Evolutionary conservation across 2,797 vertebrate genomes (phyloP).

Genomic region (Melanotaenia trifasciata): DNA sequence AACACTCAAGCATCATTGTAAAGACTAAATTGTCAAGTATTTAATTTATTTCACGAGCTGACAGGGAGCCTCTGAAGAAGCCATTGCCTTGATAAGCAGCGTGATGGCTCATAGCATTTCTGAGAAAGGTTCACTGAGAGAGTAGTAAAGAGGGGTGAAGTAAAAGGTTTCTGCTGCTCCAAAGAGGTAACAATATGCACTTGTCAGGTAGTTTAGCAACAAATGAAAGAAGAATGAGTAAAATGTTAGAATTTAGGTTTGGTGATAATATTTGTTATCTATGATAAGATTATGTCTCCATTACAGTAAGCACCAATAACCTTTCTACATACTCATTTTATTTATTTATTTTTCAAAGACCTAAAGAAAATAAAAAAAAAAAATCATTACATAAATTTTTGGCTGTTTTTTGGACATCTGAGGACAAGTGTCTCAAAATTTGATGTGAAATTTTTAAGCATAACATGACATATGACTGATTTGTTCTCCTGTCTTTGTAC

Average conservation of each 20-base stretch:
- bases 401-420: no score
- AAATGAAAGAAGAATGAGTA: neutral
- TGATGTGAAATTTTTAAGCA: no score
- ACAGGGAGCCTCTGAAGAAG: constrained; percentile 39
- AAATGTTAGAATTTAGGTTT: neutral
- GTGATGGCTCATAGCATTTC: constrained; percentile 43
- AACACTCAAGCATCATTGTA: constrained; percentile 9
- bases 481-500: neutral
- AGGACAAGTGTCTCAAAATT: no score
- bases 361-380: no score
- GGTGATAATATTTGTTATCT: neutral
- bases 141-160: neutral
- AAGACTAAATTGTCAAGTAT: constrained; percentile 42
- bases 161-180: constrained; percentile 10
- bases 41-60: constrained; percentile 40
- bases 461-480: no score
- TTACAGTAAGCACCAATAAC: no score
- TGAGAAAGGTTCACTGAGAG: constrained; percentile 25
- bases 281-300: no score
- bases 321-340: no score
- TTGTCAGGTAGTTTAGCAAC: neutral
- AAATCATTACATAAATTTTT: no score
- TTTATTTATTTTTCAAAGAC: no score
- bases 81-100: constrained; percentile 38
- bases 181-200: constrained; percentile 14